Conservation (phyloP, 2,888 invertebrate genomes). For the Labia minor region DNA sequence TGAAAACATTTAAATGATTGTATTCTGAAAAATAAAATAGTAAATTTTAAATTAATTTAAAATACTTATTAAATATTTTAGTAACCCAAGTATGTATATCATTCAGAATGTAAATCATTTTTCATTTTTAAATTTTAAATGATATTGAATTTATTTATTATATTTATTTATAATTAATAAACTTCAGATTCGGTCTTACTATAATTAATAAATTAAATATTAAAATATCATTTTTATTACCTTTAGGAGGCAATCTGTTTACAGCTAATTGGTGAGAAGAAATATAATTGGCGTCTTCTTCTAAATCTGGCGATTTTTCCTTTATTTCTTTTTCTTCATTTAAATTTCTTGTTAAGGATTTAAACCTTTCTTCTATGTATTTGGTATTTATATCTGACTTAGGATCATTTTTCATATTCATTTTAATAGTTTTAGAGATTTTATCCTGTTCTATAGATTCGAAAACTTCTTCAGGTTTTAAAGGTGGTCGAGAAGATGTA, state of each 20-base stretch:
- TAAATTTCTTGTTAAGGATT: background rate
- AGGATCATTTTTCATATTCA: slow-evolving; percentile 38
- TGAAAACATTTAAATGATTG: slow-evolving; percentile 64
- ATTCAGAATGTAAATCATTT: too few species aligned
- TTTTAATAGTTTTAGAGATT: slow-evolving; percentile 41
- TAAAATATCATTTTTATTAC: too few species aligned
- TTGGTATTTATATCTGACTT: slow-evolving; percentile 28
- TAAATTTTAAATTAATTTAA: background rate
- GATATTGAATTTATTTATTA: too few species aligned
- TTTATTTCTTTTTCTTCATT: slow-evolving; percentile 29
- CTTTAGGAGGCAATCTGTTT: slow-evolving; percentile 56
- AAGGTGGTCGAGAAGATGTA: slow-evolving; percentile 28
- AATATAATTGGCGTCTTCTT: slow-evolving; percentile 34
- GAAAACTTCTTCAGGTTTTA: slow-evolving; percentile 45
- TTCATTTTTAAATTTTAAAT: too few species aligned
- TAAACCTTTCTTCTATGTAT: background rate
- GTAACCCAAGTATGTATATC: too few species aligned
- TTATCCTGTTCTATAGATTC: slow-evolving; percentile 40
- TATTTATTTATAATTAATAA: too few species aligned
- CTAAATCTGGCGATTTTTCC: slow-evolving; percentile 29
- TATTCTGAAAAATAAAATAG: slow-evolving; percentile 43
- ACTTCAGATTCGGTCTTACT: too few species aligned
- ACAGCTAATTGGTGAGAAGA: slow-evolving; percentile 52
- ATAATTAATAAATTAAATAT: too few species aligned
- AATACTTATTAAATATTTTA: too few species aligned